Percentiles rank a stretch among this genome's conserved stretches.
phyloP scores from a whole-genome alignment of 2,113 vertebrate species.

The Hydrochoerus hydrochaeris region DNA sequence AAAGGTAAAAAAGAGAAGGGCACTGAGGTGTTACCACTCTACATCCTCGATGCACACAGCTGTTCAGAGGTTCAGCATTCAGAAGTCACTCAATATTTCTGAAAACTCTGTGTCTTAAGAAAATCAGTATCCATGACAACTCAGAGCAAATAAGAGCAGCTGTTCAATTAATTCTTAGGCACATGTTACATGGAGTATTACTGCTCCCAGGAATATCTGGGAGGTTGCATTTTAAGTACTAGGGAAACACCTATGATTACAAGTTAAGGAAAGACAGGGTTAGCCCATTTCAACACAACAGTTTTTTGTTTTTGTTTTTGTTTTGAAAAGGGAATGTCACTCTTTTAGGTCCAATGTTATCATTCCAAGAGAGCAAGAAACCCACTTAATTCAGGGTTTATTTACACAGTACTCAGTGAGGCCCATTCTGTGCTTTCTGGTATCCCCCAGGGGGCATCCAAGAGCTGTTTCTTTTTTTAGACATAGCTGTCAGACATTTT shows the following conservation, averaged over 20 bases:
- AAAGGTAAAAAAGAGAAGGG: background rate
- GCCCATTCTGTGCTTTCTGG: background rate
- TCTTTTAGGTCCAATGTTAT: constrained; percentile 15
- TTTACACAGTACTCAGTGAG: background rate
- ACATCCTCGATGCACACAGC: background rate
- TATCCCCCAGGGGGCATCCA: constrained; percentile 64
- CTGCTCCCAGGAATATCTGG: background rate
- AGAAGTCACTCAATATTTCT: constrained; percentile 4
- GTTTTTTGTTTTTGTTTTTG: background rate
- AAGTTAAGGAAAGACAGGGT: background rate
- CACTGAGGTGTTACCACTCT: background rate
- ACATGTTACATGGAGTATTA: background rate
- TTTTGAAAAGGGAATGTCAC: background rate
- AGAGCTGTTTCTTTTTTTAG: constrained; percentile 64
- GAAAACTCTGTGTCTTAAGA: background rate
- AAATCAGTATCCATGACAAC: constrained; percentile 54
- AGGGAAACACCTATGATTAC: background rate
- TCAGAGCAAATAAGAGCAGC: background rate
- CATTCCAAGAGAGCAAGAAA: background rate
- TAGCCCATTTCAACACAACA: background rate
- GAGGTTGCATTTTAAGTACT: background rate
- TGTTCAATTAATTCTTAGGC: background rate
- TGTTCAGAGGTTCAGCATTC: background rate
- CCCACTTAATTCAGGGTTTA: background rate
- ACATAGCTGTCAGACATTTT: background rate